phyloP scores from a whole-genome alignment of 2,797 vertebrate species.

The Enteromius treurensis region DNA sequence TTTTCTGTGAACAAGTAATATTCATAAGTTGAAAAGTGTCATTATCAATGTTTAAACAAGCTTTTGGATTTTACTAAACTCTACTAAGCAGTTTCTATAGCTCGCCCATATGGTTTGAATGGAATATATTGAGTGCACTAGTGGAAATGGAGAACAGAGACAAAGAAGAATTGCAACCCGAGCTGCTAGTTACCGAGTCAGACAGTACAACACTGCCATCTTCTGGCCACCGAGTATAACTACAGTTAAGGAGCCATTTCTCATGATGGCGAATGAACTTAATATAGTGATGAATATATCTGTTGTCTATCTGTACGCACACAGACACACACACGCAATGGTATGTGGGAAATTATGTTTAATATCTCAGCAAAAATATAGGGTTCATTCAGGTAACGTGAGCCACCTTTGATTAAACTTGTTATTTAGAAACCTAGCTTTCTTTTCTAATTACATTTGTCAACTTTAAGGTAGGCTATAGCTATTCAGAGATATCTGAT shows the following conservation, averaged over 20 bases:
- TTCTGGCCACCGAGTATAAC: not conserved
- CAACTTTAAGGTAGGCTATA: not conserved
- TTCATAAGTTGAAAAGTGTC: not conserved
- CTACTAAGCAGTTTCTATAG: not conserved
- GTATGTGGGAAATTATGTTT: not conserved
- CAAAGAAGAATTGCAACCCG: not conserved
- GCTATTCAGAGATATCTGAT: no score
- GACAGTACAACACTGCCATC: slow-evolving; percentile 49
- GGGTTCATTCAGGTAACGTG: not conserved
- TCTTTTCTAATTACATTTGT: not conserved
- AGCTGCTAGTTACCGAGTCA: not conserved
- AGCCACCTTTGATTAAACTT: not conserved
- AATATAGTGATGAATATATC: not conserved
- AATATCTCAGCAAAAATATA: not conserved
- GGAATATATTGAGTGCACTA: no score
- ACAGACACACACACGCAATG: no score
- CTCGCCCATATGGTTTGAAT: not conserved
- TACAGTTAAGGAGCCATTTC: not conserved
- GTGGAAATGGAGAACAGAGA: not conserved
- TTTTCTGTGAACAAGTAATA: not conserved
- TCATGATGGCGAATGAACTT: not conserved
- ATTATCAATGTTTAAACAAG: not conserved
- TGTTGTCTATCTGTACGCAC: not conserved
- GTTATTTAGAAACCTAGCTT: not conserved
- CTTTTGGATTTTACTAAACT: not conserved